Percentiles rank a stretch among this genome's conserved stretches.
These are phyloP conservation scores for Nasonia giraulti DNA, from an alignment of 1,140 invertebrate species.

Conservation along the genomic window DNA sequence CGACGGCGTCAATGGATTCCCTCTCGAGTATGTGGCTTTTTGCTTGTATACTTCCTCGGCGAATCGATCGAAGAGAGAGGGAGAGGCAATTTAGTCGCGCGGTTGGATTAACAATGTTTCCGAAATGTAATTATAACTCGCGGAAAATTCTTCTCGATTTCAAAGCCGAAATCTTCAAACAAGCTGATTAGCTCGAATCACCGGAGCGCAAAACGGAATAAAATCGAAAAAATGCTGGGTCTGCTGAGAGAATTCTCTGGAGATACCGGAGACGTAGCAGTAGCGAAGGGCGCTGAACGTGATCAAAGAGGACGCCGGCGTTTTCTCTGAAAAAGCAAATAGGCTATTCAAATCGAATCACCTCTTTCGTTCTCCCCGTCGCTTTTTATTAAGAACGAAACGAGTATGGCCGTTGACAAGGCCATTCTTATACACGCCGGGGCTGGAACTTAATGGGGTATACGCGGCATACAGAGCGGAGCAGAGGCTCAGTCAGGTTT, in stretches of 20 bases:
- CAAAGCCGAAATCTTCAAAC: not conserved
- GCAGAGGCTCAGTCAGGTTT: too few relatives aligned
- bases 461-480: not conserved
- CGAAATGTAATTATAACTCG: too few relatives aligned
- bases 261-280: not conserved
- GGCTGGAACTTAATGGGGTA: not conserved
- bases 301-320: not conserved
- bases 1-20: not conserved
- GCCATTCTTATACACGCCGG: not conserved
- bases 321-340: conserved; percentile 15
- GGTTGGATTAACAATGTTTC: too few relatives aligned
- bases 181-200: not conserved
- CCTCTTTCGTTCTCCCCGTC: not conserved
- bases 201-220: too few relatives aligned
- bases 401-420: conserved; percentile 2
- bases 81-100: too few relatives aligned
- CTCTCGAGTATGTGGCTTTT: not conserved
- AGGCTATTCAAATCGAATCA: conserved; percentile 37
- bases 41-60: not conserved
- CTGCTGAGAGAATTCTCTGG: not conserved
- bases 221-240: too few relatives aligned
- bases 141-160: not conserved
- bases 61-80: too few relatives aligned
- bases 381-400: not conserved
- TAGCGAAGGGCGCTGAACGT: not conserved